phyloP scores from a whole-genome alignment of 2,113 vertebrate genomes.

The Spheniscus mendiculus region DNA sequence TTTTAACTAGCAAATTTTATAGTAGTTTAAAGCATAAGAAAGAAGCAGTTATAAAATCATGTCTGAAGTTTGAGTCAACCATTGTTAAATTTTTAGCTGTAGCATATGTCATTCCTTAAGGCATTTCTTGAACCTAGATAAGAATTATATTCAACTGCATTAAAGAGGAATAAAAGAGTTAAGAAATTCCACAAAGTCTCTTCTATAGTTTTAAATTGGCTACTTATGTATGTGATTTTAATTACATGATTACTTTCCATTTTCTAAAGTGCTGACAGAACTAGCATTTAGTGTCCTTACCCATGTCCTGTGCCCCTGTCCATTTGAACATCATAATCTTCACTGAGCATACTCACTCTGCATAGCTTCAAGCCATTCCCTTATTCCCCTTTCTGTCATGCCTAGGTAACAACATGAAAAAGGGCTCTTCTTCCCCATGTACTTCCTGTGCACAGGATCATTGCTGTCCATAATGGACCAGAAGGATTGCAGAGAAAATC shows the following conservation, averaged over 20 bases:
- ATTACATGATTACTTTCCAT: background rate
- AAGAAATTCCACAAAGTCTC: background rate
- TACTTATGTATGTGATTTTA: background rate
- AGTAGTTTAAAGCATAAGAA: background rate
- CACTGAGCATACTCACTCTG: background rate
- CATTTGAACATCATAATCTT: background rate
- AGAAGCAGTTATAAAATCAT: background rate
- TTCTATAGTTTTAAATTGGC: background rate
- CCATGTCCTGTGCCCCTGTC: background rate
- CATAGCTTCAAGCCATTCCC: background rate
- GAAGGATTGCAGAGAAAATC: background rate
- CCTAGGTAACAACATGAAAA: background rate
- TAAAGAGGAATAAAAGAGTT: background rate
- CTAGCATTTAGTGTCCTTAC: background rate
- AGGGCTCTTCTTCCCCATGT: background rate
- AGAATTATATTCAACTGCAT: background rate
- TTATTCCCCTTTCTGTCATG: background rate
- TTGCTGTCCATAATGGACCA: background rate
- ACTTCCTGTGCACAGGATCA: background rate
- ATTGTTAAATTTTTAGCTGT: background rate
- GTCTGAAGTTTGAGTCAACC: background rate
- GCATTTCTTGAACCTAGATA: background rate
- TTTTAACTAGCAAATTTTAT: background rate
- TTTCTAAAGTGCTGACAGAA: background rate
- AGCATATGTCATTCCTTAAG: background rate